phyloP scores from a whole-genome alignment of 2,888 invertebrate genomes.

The Muschampia plurimacula region DNA sequence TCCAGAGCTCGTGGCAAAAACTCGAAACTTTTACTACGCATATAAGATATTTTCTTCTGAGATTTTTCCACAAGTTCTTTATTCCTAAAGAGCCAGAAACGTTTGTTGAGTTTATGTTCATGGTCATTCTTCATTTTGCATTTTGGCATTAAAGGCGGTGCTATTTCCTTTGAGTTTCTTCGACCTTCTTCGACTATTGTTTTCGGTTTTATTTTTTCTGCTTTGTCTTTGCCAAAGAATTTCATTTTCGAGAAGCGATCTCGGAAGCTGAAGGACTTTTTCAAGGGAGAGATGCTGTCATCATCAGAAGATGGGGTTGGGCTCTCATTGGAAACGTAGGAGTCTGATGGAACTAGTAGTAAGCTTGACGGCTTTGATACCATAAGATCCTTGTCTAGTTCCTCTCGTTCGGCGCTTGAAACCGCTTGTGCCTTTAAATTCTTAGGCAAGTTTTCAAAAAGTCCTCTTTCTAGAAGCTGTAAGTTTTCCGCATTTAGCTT shows the following conservation, averaged over 20 bases:
- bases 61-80: constrained; percentile 64
- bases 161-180: constrained; percentile 44
- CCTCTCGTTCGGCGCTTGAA: constrained; percentile 60
- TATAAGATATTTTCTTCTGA: constrained; percentile 61
- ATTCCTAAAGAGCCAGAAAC: constrained; percentile 76
- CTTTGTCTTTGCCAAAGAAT: constrained; percentile 68
- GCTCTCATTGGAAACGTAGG: constrained; percentile 58
- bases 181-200: constrained; percentile 62
- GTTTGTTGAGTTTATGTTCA: constrained; percentile 67
- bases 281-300: constrained; percentile 64
- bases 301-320: constrained; percentile 57
- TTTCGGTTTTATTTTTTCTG: constrained; percentile 62
- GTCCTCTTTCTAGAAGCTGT: constrained; percentile 72
- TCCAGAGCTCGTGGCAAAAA: constrained; percentile 72
- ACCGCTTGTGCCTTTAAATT: constrained; percentile 66
- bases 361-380: constrained; percentile 80
- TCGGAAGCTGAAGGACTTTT: constrained; percentile 78
- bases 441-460: constrained; percentile 73
- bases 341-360: constrained; percentile 65
- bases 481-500: constrained; percentile 75
- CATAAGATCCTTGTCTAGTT: constrained; percentile 65
- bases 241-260: constrained; percentile 72
- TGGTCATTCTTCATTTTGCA: constrained; percentile 51
- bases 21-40: constrained; percentile 79
- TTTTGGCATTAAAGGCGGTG: constrained; percentile 46